A percentile compares a stretch with the other conserved stretches of the same genome.
These are phyloP conservation scores for Ceratosolen solmsi DNA, from an alignment of 1,140 invertebrate genomes.

Conservation along the genomic window DNA sequence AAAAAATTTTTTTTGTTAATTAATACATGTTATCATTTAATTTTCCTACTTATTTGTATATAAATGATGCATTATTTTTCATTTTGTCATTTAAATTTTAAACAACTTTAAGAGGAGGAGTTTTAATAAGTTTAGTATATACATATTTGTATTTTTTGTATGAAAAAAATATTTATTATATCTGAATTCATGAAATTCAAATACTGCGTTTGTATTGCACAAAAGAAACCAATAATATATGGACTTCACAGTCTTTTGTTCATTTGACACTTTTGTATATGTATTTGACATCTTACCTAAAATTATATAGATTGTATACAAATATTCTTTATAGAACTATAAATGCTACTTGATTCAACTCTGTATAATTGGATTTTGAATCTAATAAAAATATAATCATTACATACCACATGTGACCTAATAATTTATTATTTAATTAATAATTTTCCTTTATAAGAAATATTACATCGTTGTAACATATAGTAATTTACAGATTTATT, in stretches of 20 bases:
- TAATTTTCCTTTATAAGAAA: not conserved
- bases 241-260: not conserved
- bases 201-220: conserved; percentile 47
- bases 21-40: not conserved
- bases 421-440: conserved; percentile 7
- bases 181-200: conserved; percentile 26
- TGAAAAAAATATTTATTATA: conserved; percentile 37
- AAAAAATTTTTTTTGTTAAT: not conserved
- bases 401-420: conserved; percentile 17
- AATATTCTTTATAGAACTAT: conserved; percentile 42
- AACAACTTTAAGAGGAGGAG: not conserved
- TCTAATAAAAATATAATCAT: conserved; percentile 49
- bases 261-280: conserved; percentile 44
- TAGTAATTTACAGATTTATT: not conserved
- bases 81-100: conserved; percentile 23
- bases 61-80: conserved; percentile 29
- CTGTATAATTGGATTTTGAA: conserved; percentile 38
- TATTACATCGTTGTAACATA: no score
- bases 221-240: conserved; percentile 25
- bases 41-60: conserved; percentile 4
- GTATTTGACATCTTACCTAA: conserved; percentile 26
- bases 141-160: conserved; percentile 35
- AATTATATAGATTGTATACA: conserved; percentile 43
- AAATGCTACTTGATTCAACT: conserved; percentile 26
- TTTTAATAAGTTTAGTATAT: conserved; percentile 30